These are phyloP conservation scores for Eptatretus burgeri DNA, from an alignment of 2,113 vertebrate species.

Conservation along the genomic window DNA sequence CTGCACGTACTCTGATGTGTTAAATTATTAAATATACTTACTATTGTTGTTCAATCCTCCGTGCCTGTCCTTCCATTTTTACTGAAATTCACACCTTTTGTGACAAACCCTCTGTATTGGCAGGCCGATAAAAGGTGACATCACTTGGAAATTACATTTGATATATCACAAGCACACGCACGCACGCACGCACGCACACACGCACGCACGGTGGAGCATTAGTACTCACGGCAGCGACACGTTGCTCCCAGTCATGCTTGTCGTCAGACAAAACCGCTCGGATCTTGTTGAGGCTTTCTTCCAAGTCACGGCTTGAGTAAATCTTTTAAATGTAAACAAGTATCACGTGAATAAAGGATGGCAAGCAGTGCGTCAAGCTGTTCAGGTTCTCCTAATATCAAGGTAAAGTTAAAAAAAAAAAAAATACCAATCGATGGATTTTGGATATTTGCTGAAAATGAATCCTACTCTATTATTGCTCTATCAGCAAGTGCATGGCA, in stretches of 20 bases:
- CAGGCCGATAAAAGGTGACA: no score
- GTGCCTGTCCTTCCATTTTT: no score
- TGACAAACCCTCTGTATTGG: no score
- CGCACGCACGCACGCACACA: no score
- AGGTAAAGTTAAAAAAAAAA: not conserved
- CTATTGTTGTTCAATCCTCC: no score
- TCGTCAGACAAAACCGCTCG: conserved; percentile 85
- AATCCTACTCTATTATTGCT: not conserved
- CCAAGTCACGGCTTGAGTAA: conserved; percentile 68
- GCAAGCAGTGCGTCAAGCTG: no score
- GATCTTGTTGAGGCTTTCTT: conserved; percentile 94
- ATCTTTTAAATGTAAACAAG: conserved; percentile 23
- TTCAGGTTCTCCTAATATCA: not conserved
- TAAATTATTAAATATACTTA: no score
- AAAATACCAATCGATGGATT: not conserved
- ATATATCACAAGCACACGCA: no score
- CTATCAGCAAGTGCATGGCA: not conserved
- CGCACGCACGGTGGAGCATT: no score
- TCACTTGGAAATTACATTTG: no score
- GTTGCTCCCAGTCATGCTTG: conserved; percentile 96
- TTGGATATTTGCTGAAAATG: not conserved
- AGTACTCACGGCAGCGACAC: conserved; percentile 37
- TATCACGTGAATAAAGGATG: not conserved
- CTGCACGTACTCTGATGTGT: no score
- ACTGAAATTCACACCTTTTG: no score